phyloP scores from a whole-genome alignment of 2,797 vertebrate species.

The Sebastes trivittatus region DNA sequence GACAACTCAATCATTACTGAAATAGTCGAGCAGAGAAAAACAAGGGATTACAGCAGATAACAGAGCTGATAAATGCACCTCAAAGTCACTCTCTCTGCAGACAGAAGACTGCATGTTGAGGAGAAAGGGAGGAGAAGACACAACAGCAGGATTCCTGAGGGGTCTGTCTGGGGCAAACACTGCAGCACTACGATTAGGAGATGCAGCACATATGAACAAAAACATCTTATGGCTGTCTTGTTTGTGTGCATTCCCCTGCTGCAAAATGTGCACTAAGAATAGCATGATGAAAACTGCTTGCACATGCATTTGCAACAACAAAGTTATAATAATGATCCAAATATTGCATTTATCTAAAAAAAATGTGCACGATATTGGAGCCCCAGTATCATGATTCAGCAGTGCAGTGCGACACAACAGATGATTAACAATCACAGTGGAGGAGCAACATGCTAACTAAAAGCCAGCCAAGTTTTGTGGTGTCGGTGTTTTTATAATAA shows the following conservation, averaged over 20 bases:
- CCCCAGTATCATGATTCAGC: constrained; percentile 34
- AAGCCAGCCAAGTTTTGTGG: constrained; percentile 55
- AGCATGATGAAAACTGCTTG: not conserved
- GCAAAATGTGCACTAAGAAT: not conserved
- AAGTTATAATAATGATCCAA: too few species aligned
- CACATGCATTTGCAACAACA: too few species aligned
- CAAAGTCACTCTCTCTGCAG: constrained; percentile 25
- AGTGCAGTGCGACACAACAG: constrained; percentile 1
- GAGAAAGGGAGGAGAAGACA: constrained; percentile 62
- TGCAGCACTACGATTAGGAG: constrained; percentile 52
- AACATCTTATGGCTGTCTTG: constrained; percentile 3
- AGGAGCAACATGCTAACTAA: constrained; percentile 61
- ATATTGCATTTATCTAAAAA: not conserved
- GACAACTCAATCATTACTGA: constrained; percentile 19
- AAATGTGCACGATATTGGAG: not conserved
- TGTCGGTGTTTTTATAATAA: not conserved
- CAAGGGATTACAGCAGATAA: constrained; percentile 26
- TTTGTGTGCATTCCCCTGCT: constrained; percentile 28
- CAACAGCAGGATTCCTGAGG: constrained; percentile 78
- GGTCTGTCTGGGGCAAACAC: constrained; percentile 75
- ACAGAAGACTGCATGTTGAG: constrained; percentile 39
- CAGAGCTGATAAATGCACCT: constrained; percentile 42
- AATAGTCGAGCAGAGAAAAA: not conserved
- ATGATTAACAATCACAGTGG: constrained; percentile 62
- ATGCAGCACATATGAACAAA: constrained; percentile 15